Evolutionary conservation across 2,797 vertebrate genomes (phyloP), one percentile per base, ranked within the genome.

Genomic region (Sylvia borin): DNA sequence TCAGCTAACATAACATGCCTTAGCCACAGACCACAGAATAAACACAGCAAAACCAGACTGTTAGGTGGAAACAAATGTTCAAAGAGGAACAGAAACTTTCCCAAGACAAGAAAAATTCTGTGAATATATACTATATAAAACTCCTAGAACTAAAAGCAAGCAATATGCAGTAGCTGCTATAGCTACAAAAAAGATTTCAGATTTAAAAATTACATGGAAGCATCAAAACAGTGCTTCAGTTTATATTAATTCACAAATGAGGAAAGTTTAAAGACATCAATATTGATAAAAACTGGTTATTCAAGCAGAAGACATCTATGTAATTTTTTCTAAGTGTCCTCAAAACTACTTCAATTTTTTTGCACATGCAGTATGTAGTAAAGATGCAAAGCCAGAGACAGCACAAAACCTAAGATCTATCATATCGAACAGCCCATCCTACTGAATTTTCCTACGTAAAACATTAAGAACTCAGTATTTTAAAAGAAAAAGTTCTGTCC

Each of bases 51-150:
- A 96, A 95, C 36, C 80, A 92, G 74, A 78, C 65, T 31, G 13
- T 86, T 88, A 88, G 90, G 93, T 82, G 85, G 92, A 97, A 97
- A 97, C 85, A 96, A 97, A 95, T 16, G 32, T 58, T 93, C 70
- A 86, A 92, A 92, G 51, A 95, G 47, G 67, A 42, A 85, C 55
- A 89, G 85, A 95, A 84, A 71, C 77, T 95, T 96, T 92, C 76
- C 61, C 34, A 36, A 80, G 58, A 55, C 65, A 85, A 95, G 93
- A 96, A 88, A 45, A 67, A 67, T 43, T 67, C 42, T 54, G 54
- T n/a, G 61, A 73, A 47, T 53, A 54, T 13, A 51, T 18, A 21
- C 13, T 40, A 40, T 40, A 40, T 40, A 40, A 14, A 96, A 91
- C 24, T 68, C 66, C 48, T 82, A 32, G 85, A 94, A 65, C 29